Evolutionary conservation across 1,140 invertebrate species (phyloP).

Genomic region (Mylabris phalerata): DNA sequence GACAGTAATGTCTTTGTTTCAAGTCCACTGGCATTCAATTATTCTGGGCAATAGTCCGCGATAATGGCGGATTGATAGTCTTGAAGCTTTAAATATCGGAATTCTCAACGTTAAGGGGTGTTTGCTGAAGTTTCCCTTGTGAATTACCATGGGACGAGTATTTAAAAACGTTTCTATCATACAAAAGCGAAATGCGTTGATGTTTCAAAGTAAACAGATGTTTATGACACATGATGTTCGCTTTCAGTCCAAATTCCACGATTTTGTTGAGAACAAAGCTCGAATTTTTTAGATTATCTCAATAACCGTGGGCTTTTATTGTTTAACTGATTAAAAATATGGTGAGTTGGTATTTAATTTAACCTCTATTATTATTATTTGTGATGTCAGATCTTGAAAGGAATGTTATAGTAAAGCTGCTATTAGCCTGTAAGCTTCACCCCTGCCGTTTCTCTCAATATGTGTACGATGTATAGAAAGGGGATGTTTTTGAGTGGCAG

Average conservation of each 20-base stretch:
- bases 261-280: conserved; percentile 3
- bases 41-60: conserved; percentile 40
- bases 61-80: conserved; percentile 38
- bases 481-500: conserved; percentile 30
- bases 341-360: too few species aligned
- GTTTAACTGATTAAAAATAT: too few species aligned
- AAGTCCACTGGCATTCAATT: conserved; percentile 42
- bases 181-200: conserved; percentile 4
- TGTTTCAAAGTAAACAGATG: conserved; percentile 12
- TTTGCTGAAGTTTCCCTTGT: too few species aligned
- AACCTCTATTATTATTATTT: not conserved
- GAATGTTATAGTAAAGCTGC: conserved; percentile 4
- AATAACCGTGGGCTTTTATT: not conserved
- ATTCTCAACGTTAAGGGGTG: too few species aligned
- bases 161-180: not conserved
- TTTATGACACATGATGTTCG: conserved; percentile 11
- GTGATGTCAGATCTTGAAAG: not conserved
- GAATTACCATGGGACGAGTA: too few species aligned
- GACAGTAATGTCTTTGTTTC: conserved; percentile 42
- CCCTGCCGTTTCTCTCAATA: too few species aligned
- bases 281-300: not conserved
- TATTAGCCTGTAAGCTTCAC: not conserved
- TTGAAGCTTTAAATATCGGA: conserved; percentile 3
- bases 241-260: not conserved
- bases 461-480: conserved; percentile 2